Conservation (phyloP, 1,140 invertebrate genomes). For the Ganaspis sp. region DNA sequence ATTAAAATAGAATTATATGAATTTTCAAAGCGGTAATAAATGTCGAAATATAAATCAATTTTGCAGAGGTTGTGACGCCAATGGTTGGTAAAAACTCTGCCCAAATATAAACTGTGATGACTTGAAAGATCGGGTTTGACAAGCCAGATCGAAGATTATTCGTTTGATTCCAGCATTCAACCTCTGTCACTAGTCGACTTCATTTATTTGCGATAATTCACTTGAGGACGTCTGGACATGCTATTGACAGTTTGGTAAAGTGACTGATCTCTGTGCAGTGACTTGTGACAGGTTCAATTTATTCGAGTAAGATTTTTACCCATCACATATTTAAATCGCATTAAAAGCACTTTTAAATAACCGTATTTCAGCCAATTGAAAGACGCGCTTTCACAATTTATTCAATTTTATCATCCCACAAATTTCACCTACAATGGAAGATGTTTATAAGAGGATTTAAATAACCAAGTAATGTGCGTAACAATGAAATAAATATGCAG, state of each 20-base stretch:
- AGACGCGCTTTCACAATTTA: too few species aligned
- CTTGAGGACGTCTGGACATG: constrained; percentile 22
- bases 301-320: not conserved
- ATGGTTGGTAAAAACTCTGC: not conserved
- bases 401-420: too few species aligned
- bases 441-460: not conserved
- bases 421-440: too few species aligned
- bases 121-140: not conserved
- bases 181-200: constrained; percentile 11
- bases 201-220: constrained; percentile 28
- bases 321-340: not conserved
- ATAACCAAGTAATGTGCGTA: constrained; percentile 1
- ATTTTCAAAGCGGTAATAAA: not conserved
- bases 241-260: constrained; percentile 17
- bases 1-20: too few species aligned
- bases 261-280: constrained; percentile 6
- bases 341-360: not conserved
- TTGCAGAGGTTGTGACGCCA: too few species aligned
- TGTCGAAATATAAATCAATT: too few species aligned
- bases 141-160: constrained; percentile 16
- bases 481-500: not conserved
- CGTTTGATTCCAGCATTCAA: constrained; percentile 4
- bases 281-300: constrained; percentile 17
- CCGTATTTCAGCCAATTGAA: too few species aligned
- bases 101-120: constrained; percentile 7